phyloP scores from a whole-genome alignment of 2,797 vertebrate species.

The Sebastes glaucus region DNA sequence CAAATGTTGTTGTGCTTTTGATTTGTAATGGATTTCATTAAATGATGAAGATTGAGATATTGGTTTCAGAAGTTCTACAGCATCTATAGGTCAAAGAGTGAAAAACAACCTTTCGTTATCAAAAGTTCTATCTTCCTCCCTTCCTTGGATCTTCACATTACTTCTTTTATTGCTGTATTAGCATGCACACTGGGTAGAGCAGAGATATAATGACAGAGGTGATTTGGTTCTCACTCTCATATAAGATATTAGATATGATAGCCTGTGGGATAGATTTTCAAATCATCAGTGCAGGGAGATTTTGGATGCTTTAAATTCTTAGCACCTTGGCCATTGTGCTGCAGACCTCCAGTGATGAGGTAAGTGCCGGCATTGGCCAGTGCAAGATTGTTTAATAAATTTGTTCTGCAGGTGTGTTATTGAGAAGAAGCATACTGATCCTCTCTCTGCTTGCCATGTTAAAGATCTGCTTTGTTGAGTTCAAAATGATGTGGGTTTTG shows the following conservation, averaged over 20 bases:
- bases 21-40: not conserved
- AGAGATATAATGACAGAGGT: not conserved
- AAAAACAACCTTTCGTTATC: not conserved
- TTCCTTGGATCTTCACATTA: not conserved
- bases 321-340: not conserved
- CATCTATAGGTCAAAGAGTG: not conserved
- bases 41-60: not conserved
- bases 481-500: not conserved
- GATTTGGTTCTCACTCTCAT: not conserved
- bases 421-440: not conserved
- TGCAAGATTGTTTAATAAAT: not conserved
- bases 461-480: not conserved
- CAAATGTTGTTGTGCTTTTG: not conserved
- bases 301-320: not conserved
- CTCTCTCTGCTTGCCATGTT: not conserved
- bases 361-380: not conserved
- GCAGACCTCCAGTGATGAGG: not conserved
- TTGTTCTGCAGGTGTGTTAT: not conserved
- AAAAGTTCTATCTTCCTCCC: not conserved
- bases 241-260: slow-evolving; percentile 1
- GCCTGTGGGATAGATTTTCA: not conserved
- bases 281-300: not conserved
- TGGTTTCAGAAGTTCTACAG: not conserved
- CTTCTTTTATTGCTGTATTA: not conserved
- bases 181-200: not conserved